phyloP scores from a whole-genome alignment of 2,113 vertebrate species.

The Microtus oregoni region DNA sequence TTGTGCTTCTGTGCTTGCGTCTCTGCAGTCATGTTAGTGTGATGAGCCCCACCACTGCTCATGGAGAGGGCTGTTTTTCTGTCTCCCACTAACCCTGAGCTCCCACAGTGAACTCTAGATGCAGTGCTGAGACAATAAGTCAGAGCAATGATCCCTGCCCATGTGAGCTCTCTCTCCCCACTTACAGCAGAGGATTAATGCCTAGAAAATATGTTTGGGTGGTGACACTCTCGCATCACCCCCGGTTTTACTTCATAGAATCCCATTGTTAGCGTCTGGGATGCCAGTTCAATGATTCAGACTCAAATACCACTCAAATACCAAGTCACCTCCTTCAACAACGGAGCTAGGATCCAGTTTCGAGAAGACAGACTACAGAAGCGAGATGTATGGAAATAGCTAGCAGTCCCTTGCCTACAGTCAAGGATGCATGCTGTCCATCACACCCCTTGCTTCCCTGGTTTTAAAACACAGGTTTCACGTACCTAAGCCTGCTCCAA shows the following conservation, averaged over 20 bases:
- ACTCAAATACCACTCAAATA: background rate
- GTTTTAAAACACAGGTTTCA: background rate
- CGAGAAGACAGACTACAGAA: background rate
- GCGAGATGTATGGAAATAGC: background rate
- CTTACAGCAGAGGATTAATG: background rate
- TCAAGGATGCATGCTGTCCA: background rate
- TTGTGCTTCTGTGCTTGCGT: background rate
- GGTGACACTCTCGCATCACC: background rate
- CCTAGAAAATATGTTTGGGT: background rate
- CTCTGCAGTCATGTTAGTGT: background rate
- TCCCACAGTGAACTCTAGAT: background rate
- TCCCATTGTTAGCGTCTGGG: background rate
- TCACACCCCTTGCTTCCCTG: background rate
- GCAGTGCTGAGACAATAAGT: background rate
- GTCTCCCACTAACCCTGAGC: background rate
- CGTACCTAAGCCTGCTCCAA: background rate
- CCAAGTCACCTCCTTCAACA: background rate
- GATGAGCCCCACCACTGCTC: background rate
- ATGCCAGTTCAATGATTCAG: background rate
- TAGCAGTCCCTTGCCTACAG: background rate
- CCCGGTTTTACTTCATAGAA: background rate
- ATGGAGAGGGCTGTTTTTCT: background rate
- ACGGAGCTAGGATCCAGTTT: background rate
- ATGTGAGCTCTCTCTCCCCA: background rate
- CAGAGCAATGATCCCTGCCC: background rate